Evolutionary conservation across 2,797 vertebrate species (phyloP).

Genomic region (Xenopus petersii): DNA sequence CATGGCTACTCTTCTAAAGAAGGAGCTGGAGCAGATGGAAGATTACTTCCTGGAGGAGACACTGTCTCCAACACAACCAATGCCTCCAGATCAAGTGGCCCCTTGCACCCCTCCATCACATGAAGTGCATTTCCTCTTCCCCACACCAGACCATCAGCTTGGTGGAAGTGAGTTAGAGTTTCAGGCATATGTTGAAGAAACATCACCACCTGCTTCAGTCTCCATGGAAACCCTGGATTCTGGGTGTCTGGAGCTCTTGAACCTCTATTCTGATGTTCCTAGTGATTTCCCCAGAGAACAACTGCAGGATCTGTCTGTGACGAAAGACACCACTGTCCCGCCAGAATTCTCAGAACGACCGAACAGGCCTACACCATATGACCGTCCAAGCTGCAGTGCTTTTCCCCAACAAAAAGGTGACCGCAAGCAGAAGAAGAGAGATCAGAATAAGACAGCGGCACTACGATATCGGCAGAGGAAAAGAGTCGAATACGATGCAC

Average conservation of each 20-base stretch:
- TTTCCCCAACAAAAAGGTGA: constrained; percentile 63
- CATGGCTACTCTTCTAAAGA: constrained; percentile 91
- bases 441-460: constrained; percentile 91
- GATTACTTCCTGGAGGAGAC: constrained; percentile 64
- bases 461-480: constrained; percentile 85
- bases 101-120: constrained; percentile 44
- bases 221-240: constrained; percentile 58
- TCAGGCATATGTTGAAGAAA: constrained; percentile 31
- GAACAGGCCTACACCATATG: constrained; percentile 40
- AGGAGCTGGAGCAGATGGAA: constrained; percentile 90
- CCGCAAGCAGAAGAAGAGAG: constrained; percentile 89
- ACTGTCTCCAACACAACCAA: constrained; percentile 43
- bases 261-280: constrained; percentile 53
- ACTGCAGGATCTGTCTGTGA: constrained; percentile 30
- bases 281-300: constrained; percentile 41
- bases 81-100: constrained; percentile 54
- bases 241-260: constrained; percentile 54
- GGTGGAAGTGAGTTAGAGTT: constrained; percentile 36
- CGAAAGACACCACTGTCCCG: constrained; percentile 25
- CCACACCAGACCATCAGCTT: constrained; percentile 44
- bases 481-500: constrained; percentile 81
- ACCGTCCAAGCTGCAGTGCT: constrained; percentile 30
- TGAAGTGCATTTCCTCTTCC: constrained; percentile 46
- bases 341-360: constrained; percentile 32
- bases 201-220: constrained; percentile 39